These are phyloP conservation scores for Dromas ardeola DNA, from an alignment of 2,113 vertebrate species.

Conservation along the genomic window DNA sequence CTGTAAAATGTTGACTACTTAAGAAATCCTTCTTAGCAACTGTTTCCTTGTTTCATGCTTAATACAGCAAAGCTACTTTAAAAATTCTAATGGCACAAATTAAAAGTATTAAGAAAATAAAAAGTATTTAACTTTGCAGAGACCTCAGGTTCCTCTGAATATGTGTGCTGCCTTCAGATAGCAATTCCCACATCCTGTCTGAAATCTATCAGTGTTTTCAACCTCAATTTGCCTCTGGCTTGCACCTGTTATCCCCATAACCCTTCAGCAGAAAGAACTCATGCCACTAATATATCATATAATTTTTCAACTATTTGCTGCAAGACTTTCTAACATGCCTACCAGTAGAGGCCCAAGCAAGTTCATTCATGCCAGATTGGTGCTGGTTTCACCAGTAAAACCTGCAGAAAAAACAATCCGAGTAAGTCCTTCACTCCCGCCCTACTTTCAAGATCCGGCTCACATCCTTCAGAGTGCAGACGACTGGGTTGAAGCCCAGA, in stretches of 20 bases:
- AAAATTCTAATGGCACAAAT: background rate
- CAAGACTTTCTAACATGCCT: background rate
- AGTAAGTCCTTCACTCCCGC: background rate
- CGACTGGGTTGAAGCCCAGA: background rate
- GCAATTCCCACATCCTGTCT: background rate
- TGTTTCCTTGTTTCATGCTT: background rate
- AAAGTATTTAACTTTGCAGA: background rate
- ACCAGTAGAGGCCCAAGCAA: background rate
- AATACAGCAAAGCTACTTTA: background rate
- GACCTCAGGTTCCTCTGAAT: background rate
- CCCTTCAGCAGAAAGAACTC: background rate
- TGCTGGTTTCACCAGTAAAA: background rate
- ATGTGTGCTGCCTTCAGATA: background rate
- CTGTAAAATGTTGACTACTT: background rate
- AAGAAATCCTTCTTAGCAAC: background rate
- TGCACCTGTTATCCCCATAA: background rate
- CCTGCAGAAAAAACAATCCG: background rate
- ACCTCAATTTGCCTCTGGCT: background rate
- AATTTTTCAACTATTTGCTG: background rate
- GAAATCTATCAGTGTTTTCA: background rate
- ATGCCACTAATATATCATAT: rapidly evolving
- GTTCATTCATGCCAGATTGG: background rate
- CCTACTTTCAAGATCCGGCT: background rate
- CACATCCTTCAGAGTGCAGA: rapidly evolving
- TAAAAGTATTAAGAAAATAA: background rate